Conservation (phyloP, 2,113 vertebrate genomes). For the Theristicus caerulescens region DNA sequence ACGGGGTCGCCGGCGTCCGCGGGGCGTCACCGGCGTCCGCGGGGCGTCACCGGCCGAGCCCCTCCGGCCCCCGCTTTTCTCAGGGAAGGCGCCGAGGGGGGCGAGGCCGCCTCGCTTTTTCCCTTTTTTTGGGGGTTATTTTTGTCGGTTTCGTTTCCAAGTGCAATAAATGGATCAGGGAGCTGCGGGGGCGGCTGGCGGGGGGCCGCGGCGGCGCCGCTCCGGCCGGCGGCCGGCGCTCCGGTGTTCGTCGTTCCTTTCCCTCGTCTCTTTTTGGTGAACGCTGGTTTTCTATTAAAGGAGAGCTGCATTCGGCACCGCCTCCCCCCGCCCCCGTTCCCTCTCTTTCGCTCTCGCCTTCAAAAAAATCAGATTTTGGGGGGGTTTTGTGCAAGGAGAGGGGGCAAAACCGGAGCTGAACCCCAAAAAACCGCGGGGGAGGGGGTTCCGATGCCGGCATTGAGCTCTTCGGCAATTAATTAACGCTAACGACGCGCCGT, state of each 20-base stretch:
- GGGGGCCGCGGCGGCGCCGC: not conserved
- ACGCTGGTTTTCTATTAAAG: slow-evolving; percentile 73
- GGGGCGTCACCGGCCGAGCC: no score
- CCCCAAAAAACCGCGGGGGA: no score
- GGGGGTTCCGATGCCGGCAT: no score
- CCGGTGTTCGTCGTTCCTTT: not conserved
- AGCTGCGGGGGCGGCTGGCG: not conserved
- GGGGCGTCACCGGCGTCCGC: no score
- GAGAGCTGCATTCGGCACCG: slow-evolving; percentile 42
- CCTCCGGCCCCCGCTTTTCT: not conserved
- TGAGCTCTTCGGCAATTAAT: no score
- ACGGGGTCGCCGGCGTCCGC: no score
- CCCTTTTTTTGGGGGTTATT: no score
- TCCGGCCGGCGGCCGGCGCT: not conserved
- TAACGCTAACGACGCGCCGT: no score
- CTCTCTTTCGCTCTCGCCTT: no score
- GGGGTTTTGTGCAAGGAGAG: not conserved
- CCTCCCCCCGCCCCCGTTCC: not conserved
- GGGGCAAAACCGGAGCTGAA: no score
- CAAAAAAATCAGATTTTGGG: not conserved
- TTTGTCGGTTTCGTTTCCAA: no score
- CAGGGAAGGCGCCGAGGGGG: not conserved
- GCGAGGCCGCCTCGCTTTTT: no score
- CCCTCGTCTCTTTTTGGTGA: slow-evolving; percentile 41
- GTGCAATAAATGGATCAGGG: slow-evolving; percentile 78